These are phyloP conservation scores for Cosmia trapezina DNA, from an alignment of 2,888 invertebrate species.

Conservation along the genomic window DNA sequence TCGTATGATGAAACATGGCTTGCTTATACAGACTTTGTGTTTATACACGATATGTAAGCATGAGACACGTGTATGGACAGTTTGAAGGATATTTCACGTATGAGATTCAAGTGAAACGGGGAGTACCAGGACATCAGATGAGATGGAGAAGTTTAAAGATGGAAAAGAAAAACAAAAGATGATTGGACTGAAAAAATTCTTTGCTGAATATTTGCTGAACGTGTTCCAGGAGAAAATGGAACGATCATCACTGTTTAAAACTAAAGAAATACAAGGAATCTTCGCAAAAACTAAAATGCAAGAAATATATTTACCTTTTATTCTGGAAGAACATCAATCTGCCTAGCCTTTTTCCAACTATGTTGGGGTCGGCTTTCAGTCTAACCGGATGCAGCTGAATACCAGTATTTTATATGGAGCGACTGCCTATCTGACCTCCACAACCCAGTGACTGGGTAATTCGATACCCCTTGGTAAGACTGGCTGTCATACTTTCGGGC, in stretches of 20 bases:
- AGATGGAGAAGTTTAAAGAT: not conserved
- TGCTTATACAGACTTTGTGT: conserved; percentile 39
- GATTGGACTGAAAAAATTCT: too few relatives aligned
- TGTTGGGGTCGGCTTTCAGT: too few relatives aligned
- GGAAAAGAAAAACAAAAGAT: not conserved
- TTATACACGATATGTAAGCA: conserved; percentile 9
- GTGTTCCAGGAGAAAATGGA: not conserved
- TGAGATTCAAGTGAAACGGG: not conserved
- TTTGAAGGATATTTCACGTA: conserved; percentile 4
- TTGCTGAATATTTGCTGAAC: not conserved
- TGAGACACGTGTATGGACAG: conserved; percentile 21
- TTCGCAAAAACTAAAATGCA: not conserved
- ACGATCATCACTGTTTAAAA: not conserved
- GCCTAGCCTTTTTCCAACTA: too few relatives aligned
- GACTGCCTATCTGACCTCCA: too few relatives aligned
- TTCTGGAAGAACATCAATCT: not conserved
- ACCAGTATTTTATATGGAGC: too few relatives aligned
- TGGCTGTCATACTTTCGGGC: too few relatives aligned
- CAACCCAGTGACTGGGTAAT: too few relatives aligned
- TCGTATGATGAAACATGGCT: conserved; percentile 34
- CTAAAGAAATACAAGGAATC: not conserved
- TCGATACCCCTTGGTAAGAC: too few relatives aligned
- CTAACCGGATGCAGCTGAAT: too few relatives aligned
- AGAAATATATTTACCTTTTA: not conserved
- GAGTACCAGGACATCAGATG: conserved; percentile 9